Evolutionary conservation across 2,797 vertebrate genomes (phyloP), one percentile per base, ranked within the genome.

Genomic region (Ispidina lecontei): DNA sequence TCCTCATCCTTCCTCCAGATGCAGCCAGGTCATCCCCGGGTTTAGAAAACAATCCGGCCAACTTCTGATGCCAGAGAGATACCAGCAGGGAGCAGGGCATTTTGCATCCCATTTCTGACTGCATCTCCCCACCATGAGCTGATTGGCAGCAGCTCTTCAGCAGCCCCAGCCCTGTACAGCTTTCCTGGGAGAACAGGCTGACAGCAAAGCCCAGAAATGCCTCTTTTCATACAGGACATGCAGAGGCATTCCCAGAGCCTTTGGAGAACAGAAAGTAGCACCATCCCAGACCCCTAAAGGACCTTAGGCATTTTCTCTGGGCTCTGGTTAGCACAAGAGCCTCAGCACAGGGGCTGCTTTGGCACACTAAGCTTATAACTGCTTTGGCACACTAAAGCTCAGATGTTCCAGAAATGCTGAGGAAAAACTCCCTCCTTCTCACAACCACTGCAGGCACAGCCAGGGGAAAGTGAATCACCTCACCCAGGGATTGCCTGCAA

Each of bases 21-120:
- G 26, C 23, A 59, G 19, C 20, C 60, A 73, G 33, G 8, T 8
- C 35, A 63, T 13, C 47, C 29, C 13, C 29, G 21, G 23, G 26
- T 25, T 16, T 16, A 64, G 28, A 28, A 46, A 64, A 56, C 15
- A 73, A 75, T 12, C 2, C 67, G 62, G 43, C 4, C 18, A 65
- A 6, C n/a, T n/a, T 23, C 55, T 75, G 37, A 11, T 39, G 49
- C 62, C 0, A 3, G 33, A 62, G 41, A 63, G 41, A 63, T 17
- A 77, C 11, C 39, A 67, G 39, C 6, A 67, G 4, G 35, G 14
- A 73, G 16, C 0, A 0, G 28, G 31, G 16, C 29, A 10, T 37
- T 76, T 22, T 70, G 4, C 25, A 73, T 12, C 26, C 28, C 6
- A 2, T 28, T 60, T 62, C 21, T 29, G 28, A 13, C 29, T 35